phyloP scores from a whole-genome alignment of 1,140 invertebrate species.

The Drosophila varians region DNA sequence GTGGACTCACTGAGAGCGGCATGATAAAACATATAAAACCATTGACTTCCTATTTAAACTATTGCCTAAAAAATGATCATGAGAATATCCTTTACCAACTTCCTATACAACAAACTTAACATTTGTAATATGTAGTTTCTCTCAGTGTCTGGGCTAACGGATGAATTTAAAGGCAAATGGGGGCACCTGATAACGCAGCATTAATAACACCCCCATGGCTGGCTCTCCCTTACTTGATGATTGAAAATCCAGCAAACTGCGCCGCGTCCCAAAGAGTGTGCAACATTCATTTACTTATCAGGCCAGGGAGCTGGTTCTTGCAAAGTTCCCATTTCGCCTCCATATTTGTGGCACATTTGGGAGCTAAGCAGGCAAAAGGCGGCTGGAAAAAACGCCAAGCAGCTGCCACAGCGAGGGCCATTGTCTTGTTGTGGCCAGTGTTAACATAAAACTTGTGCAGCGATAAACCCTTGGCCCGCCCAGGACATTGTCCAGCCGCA shows the following conservation, averaged over 20 bases:
- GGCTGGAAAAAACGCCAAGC: conserved; percentile 12
- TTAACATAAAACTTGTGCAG: conserved; percentile 60
- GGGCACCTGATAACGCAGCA: conserved; percentile 64
- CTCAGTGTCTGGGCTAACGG: not conserved
- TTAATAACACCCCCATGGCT: conserved; percentile 66
- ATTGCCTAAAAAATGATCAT: too few species aligned
- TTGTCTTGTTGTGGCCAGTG: conserved; percentile 48
- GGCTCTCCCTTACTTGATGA: conserved; percentile 44
- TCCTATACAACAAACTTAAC: too few species aligned
- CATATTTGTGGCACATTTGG: conserved; percentile 69
- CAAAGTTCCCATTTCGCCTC: conserved; percentile 9
- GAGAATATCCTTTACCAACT: too few species aligned
- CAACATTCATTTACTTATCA: conserved; percentile 67
- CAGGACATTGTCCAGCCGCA: conserved; percentile 39
- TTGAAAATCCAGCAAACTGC: conserved; percentile 65
- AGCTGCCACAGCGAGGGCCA: conserved; percentile 11
- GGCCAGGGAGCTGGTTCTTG: conserved; percentile 28
- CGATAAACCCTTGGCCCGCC: conserved; percentile 51
- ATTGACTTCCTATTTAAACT: too few species aligned
- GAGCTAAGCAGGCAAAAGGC: conserved; percentile 59
- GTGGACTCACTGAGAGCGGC: conserved; percentile 16
- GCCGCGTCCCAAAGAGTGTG: conserved; percentile 39
- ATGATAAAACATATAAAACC: too few species aligned
- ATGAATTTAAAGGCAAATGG: conserved; percentile 11
- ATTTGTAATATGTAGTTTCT: not conserved